Percentiles rank a stretch among this genome's conserved stretches.
phyloP scores from a whole-genome alignment of 2,888 invertebrate species.

The Agriotes lineatus region DNA sequence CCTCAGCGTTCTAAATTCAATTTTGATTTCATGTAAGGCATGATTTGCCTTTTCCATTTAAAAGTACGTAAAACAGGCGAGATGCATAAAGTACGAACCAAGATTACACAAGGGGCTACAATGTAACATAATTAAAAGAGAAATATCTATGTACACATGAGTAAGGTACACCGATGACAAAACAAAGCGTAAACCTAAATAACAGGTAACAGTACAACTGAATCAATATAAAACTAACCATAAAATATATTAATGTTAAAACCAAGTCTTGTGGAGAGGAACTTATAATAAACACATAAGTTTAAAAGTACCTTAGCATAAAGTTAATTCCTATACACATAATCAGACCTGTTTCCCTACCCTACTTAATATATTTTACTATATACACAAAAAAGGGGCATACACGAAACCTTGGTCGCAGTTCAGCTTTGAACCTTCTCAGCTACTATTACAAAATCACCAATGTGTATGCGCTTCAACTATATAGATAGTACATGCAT shows the following conservation, averaged over 20 bases:
- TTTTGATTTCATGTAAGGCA: background rate
- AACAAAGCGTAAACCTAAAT: constrained; percentile 40
- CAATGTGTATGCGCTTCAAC: no score
- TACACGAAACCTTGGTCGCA: background rate
- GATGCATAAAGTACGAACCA: constrained; percentile 1
- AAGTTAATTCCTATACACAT: background rate
- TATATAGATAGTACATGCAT: no score
- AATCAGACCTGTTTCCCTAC: constrained; percentile 4
- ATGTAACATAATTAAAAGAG: background rate
- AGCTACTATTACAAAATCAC: no score
- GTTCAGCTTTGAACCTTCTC: no score
- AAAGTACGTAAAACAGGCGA: background rate
- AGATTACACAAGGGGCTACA: background rate
- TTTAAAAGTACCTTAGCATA: constrained; percentile 6
- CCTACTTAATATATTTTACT: background rate
- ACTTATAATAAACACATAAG: constrained; percentile 26
- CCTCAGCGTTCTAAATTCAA: background rate
- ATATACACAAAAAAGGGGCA: background rate
- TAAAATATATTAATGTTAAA: constrained; percentile 45
- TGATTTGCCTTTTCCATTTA: background rate
- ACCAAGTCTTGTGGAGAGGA: constrained; percentile 45
- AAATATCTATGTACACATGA: constrained; percentile 16
- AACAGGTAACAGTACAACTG: constrained; percentile 46
- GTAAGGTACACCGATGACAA: constrained; percentile 27
- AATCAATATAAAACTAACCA: constrained; percentile 42